Evolutionary conservation across 2,797 vertebrate genomes (phyloP).

Genomic region (Coregonus ussuriensis): DNA sequence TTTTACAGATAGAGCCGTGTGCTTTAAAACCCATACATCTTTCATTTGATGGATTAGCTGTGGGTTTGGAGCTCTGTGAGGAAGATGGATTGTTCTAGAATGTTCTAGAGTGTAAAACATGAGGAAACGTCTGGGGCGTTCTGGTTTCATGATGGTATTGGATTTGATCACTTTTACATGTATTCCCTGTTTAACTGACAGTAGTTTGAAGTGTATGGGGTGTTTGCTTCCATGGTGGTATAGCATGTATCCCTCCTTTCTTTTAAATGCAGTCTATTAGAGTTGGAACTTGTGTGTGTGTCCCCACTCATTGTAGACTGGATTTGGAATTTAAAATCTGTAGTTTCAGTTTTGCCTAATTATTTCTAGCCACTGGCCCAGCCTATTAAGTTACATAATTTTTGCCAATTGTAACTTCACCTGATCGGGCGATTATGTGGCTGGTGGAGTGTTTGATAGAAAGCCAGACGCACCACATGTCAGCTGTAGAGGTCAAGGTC

Average conservation of each 20-base stretch:
- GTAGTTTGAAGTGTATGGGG: not conserved
- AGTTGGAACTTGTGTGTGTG: not conserved
- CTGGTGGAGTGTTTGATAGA: not conserved
- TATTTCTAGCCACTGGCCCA: not conserved
- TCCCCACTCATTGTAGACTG: not conserved
- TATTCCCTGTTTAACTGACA: not conserved
- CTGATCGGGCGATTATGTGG: not conserved
- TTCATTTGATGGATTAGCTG: constrained; percentile 63
- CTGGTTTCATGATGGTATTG: constrained; percentile 6
- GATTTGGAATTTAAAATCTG: not conserved
- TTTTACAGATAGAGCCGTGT: constrained; percentile 61
- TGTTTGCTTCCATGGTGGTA: not conserved
- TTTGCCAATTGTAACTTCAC: not conserved
- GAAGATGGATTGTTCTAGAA: constrained; percentile 48
- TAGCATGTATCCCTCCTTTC: not conserved
- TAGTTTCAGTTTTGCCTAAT: not conserved
- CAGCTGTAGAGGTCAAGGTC: constrained; percentile 9
- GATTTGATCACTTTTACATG: constrained; percentile 4
- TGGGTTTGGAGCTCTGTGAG: constrained; percentile 43
- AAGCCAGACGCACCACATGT: not conserved
- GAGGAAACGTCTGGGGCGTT: constrained; percentile 33
- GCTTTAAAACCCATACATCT: constrained; percentile 69
- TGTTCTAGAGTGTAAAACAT: constrained; percentile 19
- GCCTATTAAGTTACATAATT: not conserved
- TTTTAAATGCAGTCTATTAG: not conserved